Evolutionary conservation across 1,140 invertebrate species (phyloP), one percentile per base, ranked within the genome.

Genomic region (Hestina assimilis): DNA sequence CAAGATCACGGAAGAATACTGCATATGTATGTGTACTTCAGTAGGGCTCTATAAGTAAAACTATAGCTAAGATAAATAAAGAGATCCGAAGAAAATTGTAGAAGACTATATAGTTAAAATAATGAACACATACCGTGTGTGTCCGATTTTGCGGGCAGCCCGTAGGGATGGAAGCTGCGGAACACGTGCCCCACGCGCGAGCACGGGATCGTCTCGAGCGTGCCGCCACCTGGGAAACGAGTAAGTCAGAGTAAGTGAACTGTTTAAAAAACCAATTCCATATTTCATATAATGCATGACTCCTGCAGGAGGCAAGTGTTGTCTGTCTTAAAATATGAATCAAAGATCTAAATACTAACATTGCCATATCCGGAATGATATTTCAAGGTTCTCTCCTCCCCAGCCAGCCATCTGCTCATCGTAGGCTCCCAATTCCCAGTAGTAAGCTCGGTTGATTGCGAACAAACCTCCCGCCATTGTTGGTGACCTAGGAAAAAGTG

Each of bases 311-410:
- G n/a, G n/a, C n/a, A n/a, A n/a, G n/a, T n/a, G n/a, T n/a, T n/a
- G n/a, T n/a, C n/a, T n/a, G n/a, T n/a, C n/a, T n/a, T n/a, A n/a
- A n/a, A n/a, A n/a, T n/a, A n/a, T n/a, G n/a, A n/a, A n/a, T n/a
- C n/a, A n/a, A n/a, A n/a, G n/a, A 31, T 9, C 3, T 1, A 3
- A n/a, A 31, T 6, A 73, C 82, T 81, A 71, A 89, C 92, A 93
- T 75, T 93, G 92, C 92, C 92, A 94, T 41, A 97, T 94, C 77
- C 98, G 91, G 78, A 99, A 99, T n/a, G 96, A 97, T 91, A 99
- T 97, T 89, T 99, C 98, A 29, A 99, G 90, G 89, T 99, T 99
- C 89, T 99, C 98, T 4, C 97, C 98, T 23, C 98, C 98, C 98
- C 98, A 98, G 89, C 91, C 93, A 60, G 92, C 89, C 95, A 96